Evolutionary conservation across 2,888 invertebrate genomes (phyloP).

Genomic region (Acleris holmiana): DNA sequence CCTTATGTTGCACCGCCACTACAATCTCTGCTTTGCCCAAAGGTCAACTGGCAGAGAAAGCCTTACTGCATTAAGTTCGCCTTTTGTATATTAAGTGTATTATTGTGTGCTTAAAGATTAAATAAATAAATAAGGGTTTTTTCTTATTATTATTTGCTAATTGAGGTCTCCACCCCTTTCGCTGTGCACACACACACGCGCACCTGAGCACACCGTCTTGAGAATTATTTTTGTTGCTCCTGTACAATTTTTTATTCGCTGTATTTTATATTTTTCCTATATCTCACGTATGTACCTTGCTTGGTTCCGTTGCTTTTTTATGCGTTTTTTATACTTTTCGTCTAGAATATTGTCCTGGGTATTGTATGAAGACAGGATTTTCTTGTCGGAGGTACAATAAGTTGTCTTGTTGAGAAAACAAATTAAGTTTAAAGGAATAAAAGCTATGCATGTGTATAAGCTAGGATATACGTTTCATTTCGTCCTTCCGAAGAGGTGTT

Average conservation of each 20-base stretch:
- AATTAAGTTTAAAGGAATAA: no score
- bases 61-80: no score
- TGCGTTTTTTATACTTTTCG: constrained; percentile 42
- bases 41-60: no score
- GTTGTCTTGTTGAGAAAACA: no score
- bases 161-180: constrained; percentile 50
- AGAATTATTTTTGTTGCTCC: constrained; percentile 84
- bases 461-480: no score
- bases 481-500: no score
- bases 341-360: constrained; percentile 39
- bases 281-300: constrained; percentile 54
- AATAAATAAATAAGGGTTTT: no score
- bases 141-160: not conserved
- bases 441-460: no score
- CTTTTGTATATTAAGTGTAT: no score
- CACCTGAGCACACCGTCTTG: constrained; percentile 56
- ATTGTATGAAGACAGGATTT: constrained; percentile 24
- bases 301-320: constrained; percentile 49
- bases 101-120: no score
- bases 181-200: constrained; percentile 52
- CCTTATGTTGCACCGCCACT: no score
- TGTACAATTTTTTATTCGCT: constrained; percentile 75
- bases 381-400: not conserved
- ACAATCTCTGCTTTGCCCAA: no score
- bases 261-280: constrained; percentile 83